Evolutionary conservation across 2,888 invertebrate genomes (phyloP).

Genomic region (Nephrotoma appendiculata): DNA sequence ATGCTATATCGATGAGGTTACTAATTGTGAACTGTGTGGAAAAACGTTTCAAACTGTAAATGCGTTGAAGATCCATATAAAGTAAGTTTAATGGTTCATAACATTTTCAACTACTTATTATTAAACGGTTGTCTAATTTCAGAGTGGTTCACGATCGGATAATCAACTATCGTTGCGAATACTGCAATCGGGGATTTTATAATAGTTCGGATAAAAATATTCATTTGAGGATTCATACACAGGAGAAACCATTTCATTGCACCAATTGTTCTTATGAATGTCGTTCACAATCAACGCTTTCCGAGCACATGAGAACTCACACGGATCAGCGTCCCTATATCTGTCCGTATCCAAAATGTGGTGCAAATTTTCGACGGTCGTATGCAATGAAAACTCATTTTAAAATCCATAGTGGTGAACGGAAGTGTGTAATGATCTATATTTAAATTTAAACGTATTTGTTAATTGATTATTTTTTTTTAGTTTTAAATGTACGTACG

Average conservation of each 20-base stretch:
- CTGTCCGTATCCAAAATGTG: background rate
- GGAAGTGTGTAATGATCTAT: background rate
- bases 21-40: background rate
- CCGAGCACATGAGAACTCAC: background rate
- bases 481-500: background rate
- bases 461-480: background rate
- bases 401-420: constrained; percentile 1
- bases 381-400: constrained; percentile 4
- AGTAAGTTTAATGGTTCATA: background rate
- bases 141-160: background rate
- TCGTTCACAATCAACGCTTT: background rate
- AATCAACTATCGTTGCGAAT: background rate
- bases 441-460: background rate
- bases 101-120: background rate
- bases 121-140: background rate
- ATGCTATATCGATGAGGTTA: background rate
- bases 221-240: background rate
- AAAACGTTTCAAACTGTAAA: background rate
- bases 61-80: background rate
- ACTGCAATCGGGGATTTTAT: background rate
- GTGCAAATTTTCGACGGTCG: background rate
- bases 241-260: background rate
- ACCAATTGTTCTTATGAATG: background rate
- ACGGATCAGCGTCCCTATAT: background rate
- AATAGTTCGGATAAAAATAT: background rate